Evolutionary conservation across 2,888 invertebrate species (phyloP), one percentile per base, ranked within the genome.

Genomic region (Anodontia alba): DNA sequence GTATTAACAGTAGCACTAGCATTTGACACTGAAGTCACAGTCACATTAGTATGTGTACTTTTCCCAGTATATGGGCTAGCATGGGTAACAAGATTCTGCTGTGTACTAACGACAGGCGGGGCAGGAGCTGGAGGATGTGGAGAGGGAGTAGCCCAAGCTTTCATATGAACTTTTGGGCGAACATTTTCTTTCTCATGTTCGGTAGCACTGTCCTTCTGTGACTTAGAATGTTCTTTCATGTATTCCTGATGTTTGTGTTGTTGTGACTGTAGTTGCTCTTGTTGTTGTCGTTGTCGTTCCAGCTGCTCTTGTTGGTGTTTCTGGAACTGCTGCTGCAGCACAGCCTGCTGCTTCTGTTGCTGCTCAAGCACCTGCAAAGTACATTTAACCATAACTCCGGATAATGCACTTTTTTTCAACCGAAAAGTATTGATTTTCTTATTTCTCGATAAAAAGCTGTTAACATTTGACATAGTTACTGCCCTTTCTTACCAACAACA

Each of bases 121-220:
- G 76, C 78, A 12, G 76, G 78, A 23, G 86, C 81, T 23, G 83
- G 86, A 33, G 91, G 89, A 33, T 89, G 86, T 29, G 91, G 89
- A 17, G 90, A 87, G 0, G 91, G 90, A 1, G 90, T 88, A 7
- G 88, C 86, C 90, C 90, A 91, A 5, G 90, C 91, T 68, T 90
- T 86, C 36, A 87, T 46, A 26, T 91, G 88, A 66, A 76, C 88
- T 67, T 88, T 89, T 33, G 90, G 90, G 26, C 90, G 69, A 10
- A 69, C 69, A 54, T 81, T 81, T 49, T 83, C 87, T 38, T 78
- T 81, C 12, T 73, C 78, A 42, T 81, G 78, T 23, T 46, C 57
- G 26, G 42, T 23, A n/a, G 42, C 10, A 17, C 36, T 57, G 8
- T 66, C 62, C 0, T 38, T 62, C 0, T 36, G 43, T 8, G 38